These are phyloP conservation scores for Lasiommata megera DNA, from an alignment of 2,888 invertebrate species.

Conservation along the genomic window DNA sequence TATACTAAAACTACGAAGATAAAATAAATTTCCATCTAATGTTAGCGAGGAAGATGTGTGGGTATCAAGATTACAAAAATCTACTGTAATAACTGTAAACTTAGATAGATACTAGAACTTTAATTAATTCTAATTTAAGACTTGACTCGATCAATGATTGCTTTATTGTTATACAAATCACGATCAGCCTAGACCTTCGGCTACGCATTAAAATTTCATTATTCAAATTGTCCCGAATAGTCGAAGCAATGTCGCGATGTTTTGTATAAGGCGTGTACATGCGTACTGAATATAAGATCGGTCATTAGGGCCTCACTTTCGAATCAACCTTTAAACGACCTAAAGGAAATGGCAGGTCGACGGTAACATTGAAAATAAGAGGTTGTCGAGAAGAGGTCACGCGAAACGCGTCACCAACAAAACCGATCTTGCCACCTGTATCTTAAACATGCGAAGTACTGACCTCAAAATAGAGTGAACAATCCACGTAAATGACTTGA, in stretches of 20 bases:
- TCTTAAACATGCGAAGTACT: neutral
- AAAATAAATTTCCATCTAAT: too few species aligned
- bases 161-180: slow-evolving; percentile 18
- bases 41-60: too few species aligned
- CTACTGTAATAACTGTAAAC: too few species aligned
- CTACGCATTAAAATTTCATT: slow-evolving; percentile 22
- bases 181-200: slow-evolving; percentile 27
- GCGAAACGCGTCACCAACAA: neutral
- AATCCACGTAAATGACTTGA: neutral
- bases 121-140: slow-evolving; percentile 5
- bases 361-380: slow-evolving; percentile 16
- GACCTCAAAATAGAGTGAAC: neutral
- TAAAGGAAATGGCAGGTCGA: slow-evolving; percentile 26
- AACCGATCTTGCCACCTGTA: neutral
- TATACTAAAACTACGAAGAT: neutral
- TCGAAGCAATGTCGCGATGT: slow-evolving; percentile 15
- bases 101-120: too few species aligned
- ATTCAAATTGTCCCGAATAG: slow-evolving; percentile 26
- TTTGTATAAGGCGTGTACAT: slow-evolving; percentile 17
- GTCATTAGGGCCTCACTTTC: slow-evolving; percentile 37
- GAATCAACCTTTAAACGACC: slow-evolving; percentile 30
- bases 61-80: too few species aligned
- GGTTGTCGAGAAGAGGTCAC: slow-evolving; percentile 13
- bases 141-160: slow-evolving; percentile 2
- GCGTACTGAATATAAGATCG: slow-evolving; percentile 31